A percentile compares a stretch with the other conserved stretches of the same genome.
Evolutionary conservation across 1,140 invertebrate species (phyloP).

Genomic region (Zaprionus vittiger): DNA sequence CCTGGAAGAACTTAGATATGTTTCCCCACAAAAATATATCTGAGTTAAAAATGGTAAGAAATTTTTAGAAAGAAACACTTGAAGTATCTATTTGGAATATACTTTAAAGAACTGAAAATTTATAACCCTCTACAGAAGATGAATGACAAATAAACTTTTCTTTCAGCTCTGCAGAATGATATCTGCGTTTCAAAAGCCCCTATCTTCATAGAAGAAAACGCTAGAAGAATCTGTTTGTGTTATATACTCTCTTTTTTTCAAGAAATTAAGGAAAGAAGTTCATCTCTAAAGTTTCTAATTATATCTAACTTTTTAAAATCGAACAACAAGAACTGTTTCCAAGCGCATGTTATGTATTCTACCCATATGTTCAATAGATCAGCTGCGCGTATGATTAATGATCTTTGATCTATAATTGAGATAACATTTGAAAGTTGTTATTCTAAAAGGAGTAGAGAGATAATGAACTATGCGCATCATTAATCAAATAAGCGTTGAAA

Average conservation of each 20-base stretch:
- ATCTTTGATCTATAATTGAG: not conserved
- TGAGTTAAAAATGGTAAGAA: too few relatives aligned
- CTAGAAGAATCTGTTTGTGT: not conserved
- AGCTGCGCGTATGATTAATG: not conserved
- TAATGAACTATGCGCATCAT: not conserved
- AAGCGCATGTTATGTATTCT: not conserved
- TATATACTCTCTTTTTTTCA: too few relatives aligned
- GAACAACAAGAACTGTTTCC: not conserved
- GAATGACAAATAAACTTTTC: not conserved
- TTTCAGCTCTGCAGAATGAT: not conserved
- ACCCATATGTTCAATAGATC: not conserved
- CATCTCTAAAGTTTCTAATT: not conserved
- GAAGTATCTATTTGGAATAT: not conserved
- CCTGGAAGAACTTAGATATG: too few relatives aligned
- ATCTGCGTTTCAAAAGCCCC: not conserved
- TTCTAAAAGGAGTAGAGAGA: not conserved
- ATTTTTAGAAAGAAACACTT: not conserved
- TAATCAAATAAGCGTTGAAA: conserved; percentile 4
- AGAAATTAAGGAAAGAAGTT: not conserved
- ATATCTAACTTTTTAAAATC: not conserved
- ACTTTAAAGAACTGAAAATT: not conserved
- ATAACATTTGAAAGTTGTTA: not conserved
- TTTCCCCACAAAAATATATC: too few relatives aligned
- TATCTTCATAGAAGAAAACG: not conserved
- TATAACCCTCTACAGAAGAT: not conserved